Evolutionary conservation across 2,888 invertebrate species (phyloP).

Genomic region (Arrhopalites spinosus): DNA sequence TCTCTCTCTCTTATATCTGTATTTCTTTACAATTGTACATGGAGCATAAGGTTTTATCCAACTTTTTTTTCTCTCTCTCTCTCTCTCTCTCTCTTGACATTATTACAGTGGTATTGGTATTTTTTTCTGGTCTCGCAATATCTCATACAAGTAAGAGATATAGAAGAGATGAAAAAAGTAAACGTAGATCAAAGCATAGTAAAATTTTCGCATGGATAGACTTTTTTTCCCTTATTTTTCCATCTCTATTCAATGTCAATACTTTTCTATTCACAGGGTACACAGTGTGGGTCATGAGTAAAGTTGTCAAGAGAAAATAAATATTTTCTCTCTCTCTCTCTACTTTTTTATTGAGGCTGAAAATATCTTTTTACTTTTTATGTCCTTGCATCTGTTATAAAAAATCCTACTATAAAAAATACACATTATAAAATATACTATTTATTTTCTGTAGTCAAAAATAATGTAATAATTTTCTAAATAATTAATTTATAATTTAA

Average conservation of each 20-base stretch:
- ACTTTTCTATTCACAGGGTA: not conserved
- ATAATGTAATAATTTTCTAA: too few relatives aligned
- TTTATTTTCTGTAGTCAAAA: not conserved
- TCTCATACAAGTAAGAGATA: not conserved
- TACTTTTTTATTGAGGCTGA: too few relatives aligned
- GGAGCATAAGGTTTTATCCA: not conserved
- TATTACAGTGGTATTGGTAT: not conserved
- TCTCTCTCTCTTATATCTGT: not conserved
- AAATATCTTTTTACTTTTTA: too few relatives aligned
- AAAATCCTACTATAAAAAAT: not conserved
- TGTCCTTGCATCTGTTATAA: too few relatives aligned
- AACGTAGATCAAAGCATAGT: constrained; percentile 33
- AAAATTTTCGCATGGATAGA: constrained; percentile 33
- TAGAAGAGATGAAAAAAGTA: constrained; percentile 18
- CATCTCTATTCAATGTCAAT: constrained; percentile 35
- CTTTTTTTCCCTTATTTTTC: constrained; percentile 37
- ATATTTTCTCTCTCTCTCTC: not conserved
- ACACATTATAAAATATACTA: not conserved
- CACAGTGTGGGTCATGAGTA: not conserved
- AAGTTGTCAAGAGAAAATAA: not conserved
- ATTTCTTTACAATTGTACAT: not conserved
- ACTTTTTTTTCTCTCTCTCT: not conserved
- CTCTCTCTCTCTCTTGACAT: not conserved
- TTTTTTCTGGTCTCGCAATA: not conserved
- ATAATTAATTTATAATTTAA: too few relatives aligned